Evolutionary conservation across 2,888 invertebrate species (phyloP).

Genomic region (Drosophila tanythrix): DNA sequence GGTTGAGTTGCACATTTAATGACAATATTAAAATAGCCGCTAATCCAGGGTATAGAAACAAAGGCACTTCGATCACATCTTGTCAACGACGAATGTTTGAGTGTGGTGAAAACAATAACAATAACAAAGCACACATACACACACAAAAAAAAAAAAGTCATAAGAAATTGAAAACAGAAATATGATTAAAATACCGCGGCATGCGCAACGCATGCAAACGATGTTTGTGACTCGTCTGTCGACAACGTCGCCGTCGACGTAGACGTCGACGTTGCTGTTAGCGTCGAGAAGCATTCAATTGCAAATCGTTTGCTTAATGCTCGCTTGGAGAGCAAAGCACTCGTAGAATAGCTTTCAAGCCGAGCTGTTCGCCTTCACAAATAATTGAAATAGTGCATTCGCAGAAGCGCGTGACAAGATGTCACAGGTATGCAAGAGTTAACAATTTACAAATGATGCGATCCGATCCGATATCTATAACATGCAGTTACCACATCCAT

Average conservation of each 20-base stretch:
- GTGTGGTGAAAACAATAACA: slow-evolving; percentile 46
- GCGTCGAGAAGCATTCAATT: slow-evolving; percentile 20
- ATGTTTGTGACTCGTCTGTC: slow-evolving; percentile 44
- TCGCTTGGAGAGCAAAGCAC: slow-evolving; percentile 55
- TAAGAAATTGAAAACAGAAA: slow-evolving; percentile 40
- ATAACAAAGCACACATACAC: slow-evolving; percentile 17
- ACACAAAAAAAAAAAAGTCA: slow-evolving; percentile 7
- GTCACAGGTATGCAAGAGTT: slow-evolving; percentile 65
- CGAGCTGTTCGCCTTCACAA: slow-evolving; percentile 15
- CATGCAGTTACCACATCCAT: slow-evolving; percentile 19
- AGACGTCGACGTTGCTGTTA: neutral
- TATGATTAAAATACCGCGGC: slow-evolving; percentile 58
- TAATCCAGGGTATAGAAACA: slow-evolving; percentile 28
- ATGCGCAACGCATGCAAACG: slow-evolving; percentile 72
- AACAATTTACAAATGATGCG: slow-evolving; percentile 8
- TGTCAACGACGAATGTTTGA: slow-evolving; percentile 34
- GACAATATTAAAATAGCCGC: neutral
- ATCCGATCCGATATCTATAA: slow-evolving; percentile 41
- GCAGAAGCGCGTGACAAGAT: slow-evolving; percentile 55
- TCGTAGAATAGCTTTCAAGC: slow-evolving; percentile 70
- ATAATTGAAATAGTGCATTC: neutral
- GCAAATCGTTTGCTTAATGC: slow-evolving; percentile 44
- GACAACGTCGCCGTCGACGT: slow-evolving; percentile 14
- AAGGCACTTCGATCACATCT: slow-evolving; percentile 56
- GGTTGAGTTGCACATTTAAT: neutral